Evolutionary conservation across 2,888 invertebrate species (phyloP), one percentile per base, ranked within the genome.

Genomic region (Catonia carolina): DNA sequence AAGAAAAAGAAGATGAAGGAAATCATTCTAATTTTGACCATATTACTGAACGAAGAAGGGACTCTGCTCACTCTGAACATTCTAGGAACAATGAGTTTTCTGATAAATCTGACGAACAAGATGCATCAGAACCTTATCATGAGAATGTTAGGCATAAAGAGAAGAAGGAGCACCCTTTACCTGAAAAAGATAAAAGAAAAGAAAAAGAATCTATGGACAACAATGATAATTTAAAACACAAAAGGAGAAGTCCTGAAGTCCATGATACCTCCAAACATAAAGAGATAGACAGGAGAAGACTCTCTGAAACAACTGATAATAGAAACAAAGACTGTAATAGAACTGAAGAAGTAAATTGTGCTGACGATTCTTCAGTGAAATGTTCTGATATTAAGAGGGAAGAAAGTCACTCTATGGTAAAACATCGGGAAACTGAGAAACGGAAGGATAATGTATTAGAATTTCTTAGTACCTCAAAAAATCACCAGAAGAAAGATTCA

Each of bases 41-140:
- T 66, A 39, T 67, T 65, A 27, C 27, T 27, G 58, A 70, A 69
- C 20, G 68, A 35, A 72, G 71, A 65, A 69, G 67, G 68, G 71
- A 59, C 14, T 42, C 22, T 27, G 55, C 36, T 48, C 57, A 55
- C 50, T 42, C 52, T 36, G 59, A 61, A 49, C 33, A 23, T 20
- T 27, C 48, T 17, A 53, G 56, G 56, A 55, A 39, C 49, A 52
- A 42, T 33, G 59, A 60, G 31, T 59, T 50, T 37, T 56, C 56
- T 27, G 57, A 55, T 17, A 60, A 60, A 35, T 78, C 64, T 75
- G 77, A 63, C 72, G 75, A 23, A 74, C 77, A 61, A 72, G 72
- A 59, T 37, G 65, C 27, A 67, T 70, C 47, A 66, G 68, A 20
- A 68, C 68, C 18, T 23, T 65, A 66, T 18, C 55, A 66, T 33